These are phyloP conservation scores for Ischnura elegans DNA, from an alignment of 2,888 invertebrate genomes.

Conservation along the genomic window DNA sequence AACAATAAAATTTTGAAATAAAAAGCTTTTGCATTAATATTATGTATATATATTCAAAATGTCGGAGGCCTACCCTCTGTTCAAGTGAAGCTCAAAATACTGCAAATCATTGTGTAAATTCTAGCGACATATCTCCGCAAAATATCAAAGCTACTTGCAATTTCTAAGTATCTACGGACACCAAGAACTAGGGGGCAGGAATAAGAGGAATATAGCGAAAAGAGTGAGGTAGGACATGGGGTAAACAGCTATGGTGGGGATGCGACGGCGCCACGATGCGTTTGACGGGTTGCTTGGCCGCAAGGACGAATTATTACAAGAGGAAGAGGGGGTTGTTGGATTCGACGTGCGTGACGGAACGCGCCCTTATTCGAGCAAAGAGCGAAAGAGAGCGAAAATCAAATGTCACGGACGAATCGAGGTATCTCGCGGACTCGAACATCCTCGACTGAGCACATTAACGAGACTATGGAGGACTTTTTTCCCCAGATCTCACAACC, in stretches of 20 bases:
- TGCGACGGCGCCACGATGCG: background rate
- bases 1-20: too few species aligned
- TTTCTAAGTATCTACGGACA: too few species aligned
- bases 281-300: background rate
- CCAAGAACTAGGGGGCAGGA: background rate
- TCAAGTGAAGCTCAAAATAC: too few species aligned
- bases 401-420: slow-evolving; percentile 2
- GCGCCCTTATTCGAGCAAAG: background rate
- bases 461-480: background rate
- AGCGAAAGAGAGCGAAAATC: background rate
- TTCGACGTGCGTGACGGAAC: slow-evolving; percentile 33
- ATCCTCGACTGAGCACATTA: background rate
- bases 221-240: background rate
- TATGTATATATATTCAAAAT: too few species aligned
- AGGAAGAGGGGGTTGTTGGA: background rate
- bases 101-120: too few species aligned
- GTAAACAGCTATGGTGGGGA: background rate
- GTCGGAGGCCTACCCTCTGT: too few species aligned
- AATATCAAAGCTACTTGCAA: too few species aligned
- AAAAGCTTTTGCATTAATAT: too few species aligned
- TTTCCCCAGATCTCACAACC: background rate
- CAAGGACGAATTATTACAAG: slow-evolving; percentile 34
- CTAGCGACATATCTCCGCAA: too few species aligned
- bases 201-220: background rate
- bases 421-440: background rate